Evolutionary conservation across 1,140 invertebrate genomes (phyloP).

Genomic region (Neotoxoptera formosana): DNA sequence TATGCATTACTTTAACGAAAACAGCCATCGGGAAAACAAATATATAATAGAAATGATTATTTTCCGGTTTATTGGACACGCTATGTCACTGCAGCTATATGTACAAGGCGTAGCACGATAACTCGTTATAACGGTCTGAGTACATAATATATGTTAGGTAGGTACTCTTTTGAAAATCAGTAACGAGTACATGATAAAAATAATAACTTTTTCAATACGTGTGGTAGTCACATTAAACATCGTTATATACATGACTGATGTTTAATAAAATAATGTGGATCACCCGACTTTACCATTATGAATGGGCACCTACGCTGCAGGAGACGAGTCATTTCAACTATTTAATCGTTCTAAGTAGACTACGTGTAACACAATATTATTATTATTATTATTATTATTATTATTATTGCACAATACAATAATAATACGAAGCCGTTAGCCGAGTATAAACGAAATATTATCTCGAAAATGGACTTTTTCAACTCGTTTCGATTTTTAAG

Average conservation of each 20-base stretch:
- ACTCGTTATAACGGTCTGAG: background rate
- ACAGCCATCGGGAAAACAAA: background rate
- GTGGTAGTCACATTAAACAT: background rate
- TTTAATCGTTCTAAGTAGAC: background rate
- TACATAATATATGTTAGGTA: too few species aligned
- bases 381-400: background rate
- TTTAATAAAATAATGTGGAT: background rate
- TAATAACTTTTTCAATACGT: conserved; percentile 16
- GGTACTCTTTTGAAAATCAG: conserved; percentile 4
- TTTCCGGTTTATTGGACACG: conserved; percentile 1
- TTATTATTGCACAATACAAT: background rate
- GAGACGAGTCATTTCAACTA: background rate
- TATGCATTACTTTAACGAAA: background rate
- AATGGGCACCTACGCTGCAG: background rate
- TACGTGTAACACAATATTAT: background rate
- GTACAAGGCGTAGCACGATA: background rate
- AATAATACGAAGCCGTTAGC: too few species aligned
- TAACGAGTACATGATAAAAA: conserved; percentile 15
- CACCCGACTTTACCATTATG: background rate
- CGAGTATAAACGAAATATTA: background rate
- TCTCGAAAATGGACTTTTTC: background rate
- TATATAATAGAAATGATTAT: conserved; percentile 1
- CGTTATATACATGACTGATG: background rate
- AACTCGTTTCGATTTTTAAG: background rate
- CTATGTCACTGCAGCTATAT: background rate